phyloP scores from a whole-genome alignment of 1,140 invertebrate genomes.

The Hyles vespertilio region DNA sequence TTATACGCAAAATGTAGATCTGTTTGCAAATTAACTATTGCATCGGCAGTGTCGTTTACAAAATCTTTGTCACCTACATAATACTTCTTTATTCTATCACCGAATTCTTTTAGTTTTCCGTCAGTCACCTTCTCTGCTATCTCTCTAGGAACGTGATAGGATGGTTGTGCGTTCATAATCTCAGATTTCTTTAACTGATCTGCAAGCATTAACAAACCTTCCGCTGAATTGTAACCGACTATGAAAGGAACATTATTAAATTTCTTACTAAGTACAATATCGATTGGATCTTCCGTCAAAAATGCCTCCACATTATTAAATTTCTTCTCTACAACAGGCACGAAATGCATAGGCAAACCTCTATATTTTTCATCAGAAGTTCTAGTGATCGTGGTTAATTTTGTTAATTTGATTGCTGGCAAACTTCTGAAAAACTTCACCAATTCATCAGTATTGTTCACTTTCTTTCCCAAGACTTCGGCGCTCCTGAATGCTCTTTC shows the following conservation, averaged over 20 bases:
- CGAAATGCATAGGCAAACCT: slow-evolving; percentile 64
- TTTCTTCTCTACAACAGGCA: slow-evolving; percentile 65
- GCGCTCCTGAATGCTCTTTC: slow-evolving; percentile 58
- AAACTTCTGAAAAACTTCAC: slow-evolving; percentile 66
- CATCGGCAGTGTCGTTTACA: slow-evolving; percentile 26
- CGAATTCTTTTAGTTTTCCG: slow-evolving; percentile 46
- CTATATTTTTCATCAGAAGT: slow-evolving; percentile 46
- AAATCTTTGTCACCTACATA: slow-evolving; percentile 67
- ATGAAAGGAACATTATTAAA: slow-evolving; percentile 78
- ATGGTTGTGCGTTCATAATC: slow-evolving; percentile 48
- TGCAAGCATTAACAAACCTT: slow-evolving; percentile 72
- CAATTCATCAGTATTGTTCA: slow-evolving; percentile 54
- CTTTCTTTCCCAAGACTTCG: slow-evolving; percentile 63
- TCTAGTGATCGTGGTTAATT: slow-evolving; percentile 40
- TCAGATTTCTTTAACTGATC: slow-evolving; percentile 40
- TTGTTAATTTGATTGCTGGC: slow-evolving; percentile 52
- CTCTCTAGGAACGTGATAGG: slow-evolving; percentile 53
- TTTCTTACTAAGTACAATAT: slow-evolving; percentile 50
- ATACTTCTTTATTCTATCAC: slow-evolving; percentile 61
- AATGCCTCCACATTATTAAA: slow-evolving; percentile 54
- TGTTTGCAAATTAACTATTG: slow-evolving; percentile 41
- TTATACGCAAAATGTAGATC: slow-evolving; percentile 62
- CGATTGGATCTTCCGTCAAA: slow-evolving; percentile 53
- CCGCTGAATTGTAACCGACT: slow-evolving; percentile 76
- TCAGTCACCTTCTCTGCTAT: slow-evolving; percentile 35